Evolutionary conservation across 2,797 vertebrate genomes (phyloP).

Genomic region (Syngnathus rostellatus): DNA sequence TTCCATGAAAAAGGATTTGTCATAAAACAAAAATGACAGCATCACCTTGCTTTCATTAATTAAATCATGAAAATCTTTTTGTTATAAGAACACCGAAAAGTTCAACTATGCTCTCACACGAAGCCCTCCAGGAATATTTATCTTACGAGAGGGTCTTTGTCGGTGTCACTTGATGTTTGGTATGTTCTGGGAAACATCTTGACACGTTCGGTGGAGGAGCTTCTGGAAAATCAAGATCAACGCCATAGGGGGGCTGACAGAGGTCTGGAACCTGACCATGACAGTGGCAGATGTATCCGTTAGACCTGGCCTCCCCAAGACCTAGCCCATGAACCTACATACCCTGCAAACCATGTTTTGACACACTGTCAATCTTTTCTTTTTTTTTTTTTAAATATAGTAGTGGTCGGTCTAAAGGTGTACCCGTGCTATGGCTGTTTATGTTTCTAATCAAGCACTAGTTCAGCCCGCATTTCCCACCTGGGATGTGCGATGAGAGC

Average conservation of each 20-base stretch:
- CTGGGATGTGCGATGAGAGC: slow-evolving; percentile 15
- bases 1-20: neutral
- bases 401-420: slow-evolving; percentile 17
- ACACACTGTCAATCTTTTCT: slow-evolving; percentile 36
- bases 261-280: slow-evolving; percentile 21
- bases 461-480: slow-evolving; percentile 10
- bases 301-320: slow-evolving; percentile 24
- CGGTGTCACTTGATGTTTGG: slow-evolving; percentile 21
- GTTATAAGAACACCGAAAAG: neutral
- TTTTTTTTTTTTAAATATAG: neutral
- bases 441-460: slow-evolving; percentile 47
- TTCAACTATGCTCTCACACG: neutral
- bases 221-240: slow-evolving; percentile 33
- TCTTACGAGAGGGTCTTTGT: slow-evolving; percentile 19
- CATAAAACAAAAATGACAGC: neutral
- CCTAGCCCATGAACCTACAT: slow-evolving; percentile 27
- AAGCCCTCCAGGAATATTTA: neutral
- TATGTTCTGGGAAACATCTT: slow-evolving; percentile 38
- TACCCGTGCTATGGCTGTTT: slow-evolving; percentile 27
- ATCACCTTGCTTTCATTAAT: neutral
- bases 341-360: slow-evolving; percentile 39
- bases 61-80: neutral
- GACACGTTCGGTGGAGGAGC: slow-evolving; percentile 42
- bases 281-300: slow-evolving; percentile 26
- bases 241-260: slow-evolving; percentile 12